These are phyloP conservation scores for Asbolus verrucosus DNA, from an alignment of 1,140 invertebrate genomes.

Conservation along the genomic window DNA sequence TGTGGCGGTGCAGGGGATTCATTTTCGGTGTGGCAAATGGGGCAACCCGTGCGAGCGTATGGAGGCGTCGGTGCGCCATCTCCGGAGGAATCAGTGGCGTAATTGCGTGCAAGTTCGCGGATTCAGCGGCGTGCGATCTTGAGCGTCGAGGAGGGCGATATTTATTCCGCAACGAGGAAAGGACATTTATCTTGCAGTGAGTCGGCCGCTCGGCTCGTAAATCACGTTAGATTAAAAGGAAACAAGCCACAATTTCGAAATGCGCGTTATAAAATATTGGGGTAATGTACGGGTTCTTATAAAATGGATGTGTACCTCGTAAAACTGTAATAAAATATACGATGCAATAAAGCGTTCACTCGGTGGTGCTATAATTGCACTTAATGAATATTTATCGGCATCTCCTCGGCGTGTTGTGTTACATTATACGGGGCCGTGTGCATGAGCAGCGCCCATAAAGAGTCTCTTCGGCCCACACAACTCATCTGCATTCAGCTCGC, in stretches of 20 bases:
- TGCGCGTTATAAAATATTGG: conserved; percentile 54
- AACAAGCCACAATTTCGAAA: conserved; percentile 54
- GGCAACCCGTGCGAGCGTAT: background rate
- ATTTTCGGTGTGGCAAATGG: background rate
- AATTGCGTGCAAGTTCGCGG: conserved; percentile 34
- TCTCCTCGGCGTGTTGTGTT: conserved; percentile 60
- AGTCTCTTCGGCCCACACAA: conserved; percentile 54
- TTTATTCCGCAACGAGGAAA: conserved; percentile 46
- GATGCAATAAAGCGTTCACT: conserved; percentile 63
- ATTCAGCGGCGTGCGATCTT: conserved; percentile 20
- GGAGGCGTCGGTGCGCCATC: background rate
- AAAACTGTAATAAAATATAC: conserved; percentile 64
- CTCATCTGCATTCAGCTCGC: conserved; percentile 60
- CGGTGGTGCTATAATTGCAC: conserved; percentile 64
- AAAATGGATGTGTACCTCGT: conserved; percentile 59
- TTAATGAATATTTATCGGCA: conserved; percentile 65
- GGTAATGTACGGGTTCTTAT: conserved; percentile 52
- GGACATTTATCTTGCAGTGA: conserved; percentile 45
- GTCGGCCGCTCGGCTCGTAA: conserved; percentile 46
- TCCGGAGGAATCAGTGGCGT: conserved; percentile 22
- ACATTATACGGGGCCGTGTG: conserved; percentile 58
- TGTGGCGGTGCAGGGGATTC: background rate
- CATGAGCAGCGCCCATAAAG: conserved; percentile 56
- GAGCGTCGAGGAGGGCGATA: conserved; percentile 28
- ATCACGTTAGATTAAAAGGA: conserved; percentile 54